Percentiles rank a stretch among this genome's conserved stretches.
These are phyloP conservation scores for Agrilus mali DNA, from an alignment of 2,888 invertebrate genomes.

Conservation along the genomic window DNA sequence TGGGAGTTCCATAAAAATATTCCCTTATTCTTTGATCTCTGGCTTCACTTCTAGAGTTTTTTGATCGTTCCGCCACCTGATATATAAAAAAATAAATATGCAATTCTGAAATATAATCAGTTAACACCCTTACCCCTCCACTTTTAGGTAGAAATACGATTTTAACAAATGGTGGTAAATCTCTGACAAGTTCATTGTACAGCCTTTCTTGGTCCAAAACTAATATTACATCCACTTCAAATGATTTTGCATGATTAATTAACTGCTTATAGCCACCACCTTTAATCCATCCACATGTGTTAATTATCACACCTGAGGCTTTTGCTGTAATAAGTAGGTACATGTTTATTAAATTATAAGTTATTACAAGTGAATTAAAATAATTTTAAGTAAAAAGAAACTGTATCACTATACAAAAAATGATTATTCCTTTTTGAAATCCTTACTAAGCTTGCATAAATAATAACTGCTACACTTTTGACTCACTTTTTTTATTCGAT, in stretches of 20 bases:
- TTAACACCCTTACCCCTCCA: slow-evolving; percentile 64
- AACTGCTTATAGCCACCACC: slow-evolving; percentile 79
- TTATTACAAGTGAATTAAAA: too few relatives aligned
- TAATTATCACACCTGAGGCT: slow-evolving; percentile 84
- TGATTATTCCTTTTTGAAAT: too few relatives aligned
- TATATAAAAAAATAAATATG: slow-evolving; percentile 3
- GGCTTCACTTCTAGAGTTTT: slow-evolving; percentile 54
- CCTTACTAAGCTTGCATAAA: not conserved
- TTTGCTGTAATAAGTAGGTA: slow-evolving; percentile 43
- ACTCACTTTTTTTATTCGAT: slow-evolving; percentile 70
- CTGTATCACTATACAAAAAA: too few relatives aligned
- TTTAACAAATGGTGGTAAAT: slow-evolving; percentile 88
- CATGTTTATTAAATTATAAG: too few relatives aligned
- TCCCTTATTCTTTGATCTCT: slow-evolving; percentile 75
- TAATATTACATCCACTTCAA: slow-evolving; percentile 91
- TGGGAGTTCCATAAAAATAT: slow-evolving; percentile 89
- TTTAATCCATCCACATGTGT: slow-evolving; percentile 97
- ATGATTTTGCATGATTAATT: slow-evolving; percentile 79
- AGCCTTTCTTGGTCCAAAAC: slow-evolving; percentile 93
- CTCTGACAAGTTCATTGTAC: slow-evolving; percentile 85
- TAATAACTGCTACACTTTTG: not conserved
- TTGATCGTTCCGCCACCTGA: slow-evolving; percentile 76
- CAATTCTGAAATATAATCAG: not conserved
- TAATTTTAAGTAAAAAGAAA: too few relatives aligned
- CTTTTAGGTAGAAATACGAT: slow-evolving; percentile 89